Percentiles rank a stretch among this genome's conserved stretches.
phyloP scores from a whole-genome alignment of 2,888 invertebrate genomes.

The Drosophila anceps region DNA sequence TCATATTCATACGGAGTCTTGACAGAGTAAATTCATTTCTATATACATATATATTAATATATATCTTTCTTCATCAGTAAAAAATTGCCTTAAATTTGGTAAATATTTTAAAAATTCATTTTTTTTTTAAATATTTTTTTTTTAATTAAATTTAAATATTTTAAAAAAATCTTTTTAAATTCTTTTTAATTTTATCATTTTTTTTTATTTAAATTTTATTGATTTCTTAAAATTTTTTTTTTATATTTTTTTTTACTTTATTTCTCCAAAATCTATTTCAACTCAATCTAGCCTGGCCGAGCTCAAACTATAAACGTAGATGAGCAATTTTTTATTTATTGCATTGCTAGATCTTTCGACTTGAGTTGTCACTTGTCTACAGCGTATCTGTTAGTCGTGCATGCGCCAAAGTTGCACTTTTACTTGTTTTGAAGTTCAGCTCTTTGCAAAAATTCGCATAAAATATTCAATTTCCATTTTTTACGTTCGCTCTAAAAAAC shows the following conservation, averaged over 20 bases:
- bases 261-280: background rate
- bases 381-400: background rate
- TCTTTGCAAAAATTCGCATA: conserved; percentile 45
- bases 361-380: too few relatives aligned
- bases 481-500: conserved; percentile 47
- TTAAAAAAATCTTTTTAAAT: too few relatives aligned
- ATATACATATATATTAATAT: too few relatives aligned
- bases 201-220: too few relatives aligned
- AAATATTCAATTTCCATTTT: conserved; percentile 71
- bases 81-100: too few relatives aligned
- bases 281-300: rapidly evolving
- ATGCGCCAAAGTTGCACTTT: background rate
- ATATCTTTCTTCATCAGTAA: too few relatives aligned
- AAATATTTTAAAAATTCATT: background rate
- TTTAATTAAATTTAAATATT: too few relatives aligned
- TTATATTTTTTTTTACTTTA: background rate
- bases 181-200: too few relatives aligned
- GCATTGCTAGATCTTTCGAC: background rate
- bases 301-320: too few relatives aligned
- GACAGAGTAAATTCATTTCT: too few relatives aligned
- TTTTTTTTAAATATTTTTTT: background rate
- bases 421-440: conserved; percentile 25
- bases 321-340: background rate
- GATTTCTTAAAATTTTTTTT: too few relatives aligned
- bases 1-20: too few relatives aligned